Percentiles rank a stretch among this genome's conserved stretches.
phyloP scores from a whole-genome alignment of 2,113 vertebrate genomes.

The Callipepla squamata region DNA sequence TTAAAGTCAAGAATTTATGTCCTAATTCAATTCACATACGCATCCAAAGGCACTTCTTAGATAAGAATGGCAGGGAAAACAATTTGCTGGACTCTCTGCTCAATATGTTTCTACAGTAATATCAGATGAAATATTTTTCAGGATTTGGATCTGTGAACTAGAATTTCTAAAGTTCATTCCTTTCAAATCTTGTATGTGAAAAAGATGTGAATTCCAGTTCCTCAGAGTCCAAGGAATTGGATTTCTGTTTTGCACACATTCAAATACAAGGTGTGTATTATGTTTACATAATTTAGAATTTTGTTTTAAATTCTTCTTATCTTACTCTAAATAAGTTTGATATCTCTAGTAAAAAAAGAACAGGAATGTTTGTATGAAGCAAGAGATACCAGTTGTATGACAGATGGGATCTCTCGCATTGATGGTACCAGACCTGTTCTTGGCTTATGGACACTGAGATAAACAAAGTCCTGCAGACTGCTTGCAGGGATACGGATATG shows the following conservation, averaged over 20 bases:
- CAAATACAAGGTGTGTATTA: neutral
- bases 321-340: neutral
- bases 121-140: conserved; percentile 22
- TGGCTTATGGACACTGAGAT: neutral
- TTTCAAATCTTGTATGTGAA: neutral
- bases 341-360: conserved; percentile 32
- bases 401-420: neutral
- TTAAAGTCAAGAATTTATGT: conserved; percentile 48
- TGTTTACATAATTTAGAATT: neutral
- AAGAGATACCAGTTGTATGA: neutral
- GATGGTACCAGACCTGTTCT: neutral
- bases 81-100: conserved; percentile 42
- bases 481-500: neutral
- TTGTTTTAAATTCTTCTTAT: neutral
- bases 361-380: neutral
- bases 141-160: neutral
- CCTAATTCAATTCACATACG: conserved; percentile 15
- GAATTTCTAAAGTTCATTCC: conserved; percentile 20
- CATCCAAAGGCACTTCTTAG: neutral
- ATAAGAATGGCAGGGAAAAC: neutral
- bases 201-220: neutral
- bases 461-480: conserved; percentile 3
- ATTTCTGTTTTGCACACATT: neutral
- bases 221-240: neutral
- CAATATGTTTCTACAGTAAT: conserved; percentile 19